Base-by-base conservation (phyloP, 1,140 invertebrate genomes). In the Drosophila serrata region DNA sequence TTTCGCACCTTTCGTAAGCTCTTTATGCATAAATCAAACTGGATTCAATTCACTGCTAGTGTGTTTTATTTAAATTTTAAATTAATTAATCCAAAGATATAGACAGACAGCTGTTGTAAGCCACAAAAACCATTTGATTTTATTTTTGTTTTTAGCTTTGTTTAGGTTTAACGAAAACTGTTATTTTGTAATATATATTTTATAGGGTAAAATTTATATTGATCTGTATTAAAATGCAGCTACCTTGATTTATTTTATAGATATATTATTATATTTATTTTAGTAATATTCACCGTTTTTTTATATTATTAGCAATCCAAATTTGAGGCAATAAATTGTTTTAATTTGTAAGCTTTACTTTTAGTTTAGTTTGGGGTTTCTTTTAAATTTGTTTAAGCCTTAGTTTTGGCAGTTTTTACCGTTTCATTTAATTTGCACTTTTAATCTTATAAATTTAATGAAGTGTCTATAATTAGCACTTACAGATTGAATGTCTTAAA, bases 1-100 rank as follows among this genome's bases (percentile, higher is more conserved):
- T 53, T 22, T 35, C 3, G 4, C 49, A 53, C 29, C 29, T 53
- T 53, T 53, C 31, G 49, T 22, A 53, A 53, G 49, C 17, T 53
- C 12, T 51, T 19, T 13, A 29, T 51, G 19, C 7, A 33, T 13
- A 51, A 11, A 33, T 12, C 19, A 33, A 51, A 51, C 48, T 51
- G 48, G 29, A 19, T 13, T 45, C 22, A 3, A 45, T 1, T 22
- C 42, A 22, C 19, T 45, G 12, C 17, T 3, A 11, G 19, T 45
- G 2, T 22, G n/a, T 31, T 49, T 31, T 13, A 51, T 51, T 51
- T 19, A 51, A 31, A 51, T 51, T 13, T 33, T 2, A 8, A 51
- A 33, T 51, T 17, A 51, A 51, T 51, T 51, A 33, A 51, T 33
- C 12, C 6, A 33, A 8, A 33, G 29, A 33, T n/a, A 19, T 22